Evolutionary conservation across 64 coral and sea anemone genomes (phyloP).

Genomic region (Acropora yongei): DNA sequence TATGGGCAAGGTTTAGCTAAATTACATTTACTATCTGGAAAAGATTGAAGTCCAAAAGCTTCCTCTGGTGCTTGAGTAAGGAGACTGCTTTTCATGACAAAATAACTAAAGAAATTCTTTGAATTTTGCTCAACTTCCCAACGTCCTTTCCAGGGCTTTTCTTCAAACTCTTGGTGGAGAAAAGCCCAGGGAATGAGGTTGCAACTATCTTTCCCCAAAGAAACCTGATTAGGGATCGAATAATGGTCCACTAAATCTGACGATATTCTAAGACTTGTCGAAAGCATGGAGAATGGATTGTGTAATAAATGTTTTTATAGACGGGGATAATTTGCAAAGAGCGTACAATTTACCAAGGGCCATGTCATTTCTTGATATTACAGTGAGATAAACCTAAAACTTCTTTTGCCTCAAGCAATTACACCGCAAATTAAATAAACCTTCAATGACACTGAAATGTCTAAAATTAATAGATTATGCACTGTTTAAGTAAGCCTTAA

Average conservation of each 20-base stretch:
- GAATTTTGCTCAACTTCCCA: background rate
- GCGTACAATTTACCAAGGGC: too few relatives aligned
- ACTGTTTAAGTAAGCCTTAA: too few relatives aligned
- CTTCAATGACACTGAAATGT: too few relatives aligned
- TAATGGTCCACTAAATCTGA: background rate
- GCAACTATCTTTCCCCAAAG: background rate
- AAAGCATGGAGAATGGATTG: background rate
- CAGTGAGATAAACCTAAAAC: too few relatives aligned
- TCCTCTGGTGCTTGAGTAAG: background rate
- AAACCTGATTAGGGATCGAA: background rate
- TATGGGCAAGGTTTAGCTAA: background rate
- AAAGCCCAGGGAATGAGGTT: background rate
- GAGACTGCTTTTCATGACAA: background rate
- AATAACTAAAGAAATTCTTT: background rate
- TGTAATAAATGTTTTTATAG: background rate
- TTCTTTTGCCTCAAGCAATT: too few relatives aligned
- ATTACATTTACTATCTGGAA: background rate
- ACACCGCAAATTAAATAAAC: too few relatives aligned
- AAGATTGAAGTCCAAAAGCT: background rate
- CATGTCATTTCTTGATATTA: too few relatives aligned
- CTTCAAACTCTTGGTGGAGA: background rate
- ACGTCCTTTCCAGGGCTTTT: background rate
- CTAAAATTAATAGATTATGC: too few relatives aligned
- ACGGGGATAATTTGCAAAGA: background rate
- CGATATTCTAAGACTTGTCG: background rate